Evolutionary conservation across 2,113 vertebrate species (phyloP), one percentile per base, ranked within the genome.

Genomic region (Rhinichthys klamathensis): DNA sequence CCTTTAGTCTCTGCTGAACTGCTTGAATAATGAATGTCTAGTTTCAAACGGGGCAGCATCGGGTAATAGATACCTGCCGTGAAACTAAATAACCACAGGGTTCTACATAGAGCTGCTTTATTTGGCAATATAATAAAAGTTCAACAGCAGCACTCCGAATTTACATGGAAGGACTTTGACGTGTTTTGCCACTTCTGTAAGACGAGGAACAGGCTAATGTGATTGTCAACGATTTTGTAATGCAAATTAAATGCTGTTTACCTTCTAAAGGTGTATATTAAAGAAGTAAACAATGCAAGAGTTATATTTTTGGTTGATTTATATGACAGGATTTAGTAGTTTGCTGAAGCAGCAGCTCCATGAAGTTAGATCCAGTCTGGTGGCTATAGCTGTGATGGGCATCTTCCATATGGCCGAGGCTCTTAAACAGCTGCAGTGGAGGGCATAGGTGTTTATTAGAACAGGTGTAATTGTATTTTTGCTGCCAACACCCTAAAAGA

Each of bases 1-100:
- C 60, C 84, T 88, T 51, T 60, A 89, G 85, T 83, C 15, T 32
- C 54, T 78, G 65, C 63, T 35, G 58, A 78, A 86, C n/a, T 9
- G 69, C 49, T 84, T 95, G 60, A 95, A 94, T 95, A 91, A 94
- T 94, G 84, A 70, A 95, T 93, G 86, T 84, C 70, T 60, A 84
- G 27, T 89, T 65, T 80, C 85, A 84, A 80, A 23, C 46, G 84
- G 85, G 72, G 35, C 12, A 56, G 84, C 58, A 6, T 32, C 89
- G 86, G 87, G 87, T 91, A 90, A 93, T 88, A 86, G 91, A 93
- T 91, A 90, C 86, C 51, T 81, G 60, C 75, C 10, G 65, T 87
- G 94, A 92, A 94, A 93, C 89, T 9, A 7, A 88, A 92, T 13
- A 70, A 83, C 76, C 51, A 23, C 65, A 16, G 30, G 9, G 38